A percentile compares a stretch with the other conserved stretches of the same genome.
Evolutionary conservation across 2,113 vertebrate species (phyloP).

Genomic region (Dipodomys spectabilis): DNA sequence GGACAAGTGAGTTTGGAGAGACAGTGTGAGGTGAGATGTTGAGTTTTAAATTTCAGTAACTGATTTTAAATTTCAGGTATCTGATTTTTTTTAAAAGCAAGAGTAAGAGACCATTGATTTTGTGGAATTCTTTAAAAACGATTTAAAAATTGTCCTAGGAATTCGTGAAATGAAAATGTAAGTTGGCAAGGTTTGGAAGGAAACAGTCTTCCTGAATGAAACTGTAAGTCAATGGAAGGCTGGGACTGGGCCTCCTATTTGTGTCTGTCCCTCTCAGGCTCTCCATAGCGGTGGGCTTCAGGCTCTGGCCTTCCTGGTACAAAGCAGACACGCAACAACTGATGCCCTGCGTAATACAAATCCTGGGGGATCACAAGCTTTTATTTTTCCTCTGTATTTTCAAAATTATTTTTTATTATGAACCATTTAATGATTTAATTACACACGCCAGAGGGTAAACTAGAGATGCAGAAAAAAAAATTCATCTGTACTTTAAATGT

Average conservation of each 20-base stretch:
- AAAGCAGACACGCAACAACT: background rate
- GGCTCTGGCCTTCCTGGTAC: background rate
- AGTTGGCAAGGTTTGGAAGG: background rate
- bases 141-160: background rate
- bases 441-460: no score
- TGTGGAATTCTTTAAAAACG: conserved; percentile 20
- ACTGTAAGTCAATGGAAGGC: background rate
- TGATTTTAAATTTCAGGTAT: background rate
- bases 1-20: background rate
- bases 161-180: background rate
- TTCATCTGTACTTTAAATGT: background rate
- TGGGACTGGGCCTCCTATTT: no score
- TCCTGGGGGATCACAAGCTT: background rate
- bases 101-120: background rate
- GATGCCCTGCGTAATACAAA: background rate
- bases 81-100: background rate
- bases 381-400: background rate
- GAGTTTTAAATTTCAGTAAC: conserved; percentile 31
- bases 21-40: background rate
- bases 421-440: no score
- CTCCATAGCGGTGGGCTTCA: background rate
- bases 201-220: background rate
- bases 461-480: no score
- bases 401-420: no score
- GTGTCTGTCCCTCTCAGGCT: no score